Evolutionary conservation across 2,113 vertebrate species (phyloP).

Genomic region (Thamnaconus septentrionalis): DNA sequence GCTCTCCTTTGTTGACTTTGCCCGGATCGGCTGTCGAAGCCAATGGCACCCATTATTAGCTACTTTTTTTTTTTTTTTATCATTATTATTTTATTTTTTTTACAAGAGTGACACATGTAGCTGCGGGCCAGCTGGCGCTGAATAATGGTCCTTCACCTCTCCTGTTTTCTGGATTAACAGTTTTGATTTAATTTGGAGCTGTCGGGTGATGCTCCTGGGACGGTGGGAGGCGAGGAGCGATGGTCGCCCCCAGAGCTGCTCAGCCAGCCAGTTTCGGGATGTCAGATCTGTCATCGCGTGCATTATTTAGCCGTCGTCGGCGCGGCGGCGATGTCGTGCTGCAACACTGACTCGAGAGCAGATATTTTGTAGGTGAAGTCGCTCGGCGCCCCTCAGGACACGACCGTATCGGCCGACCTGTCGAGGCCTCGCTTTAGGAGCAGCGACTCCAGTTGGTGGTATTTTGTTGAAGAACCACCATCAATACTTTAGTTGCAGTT

Average conservation of each 20-base stretch:
- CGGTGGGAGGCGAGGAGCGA: slow-evolving; percentile 29
- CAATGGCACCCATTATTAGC: slow-evolving; percentile 44
- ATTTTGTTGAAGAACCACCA: no score
- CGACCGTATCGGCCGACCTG: no score
- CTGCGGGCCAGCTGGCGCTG: slow-evolving; percentile 38
- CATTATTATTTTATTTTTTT: no score
- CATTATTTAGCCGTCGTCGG: not conserved
- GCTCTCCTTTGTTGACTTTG: slow-evolving; percentile 63
- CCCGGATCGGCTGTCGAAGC: slow-evolving; percentile 37
- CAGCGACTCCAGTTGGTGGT: no score
- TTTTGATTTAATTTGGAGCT: slow-evolving; percentile 42
- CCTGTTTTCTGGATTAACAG: slow-evolving; percentile 31
- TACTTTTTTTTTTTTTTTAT: slow-evolving; percentile 34
- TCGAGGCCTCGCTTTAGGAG: no score
- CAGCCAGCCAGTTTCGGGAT: slow-evolving; percentile 12
- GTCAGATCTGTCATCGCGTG: slow-evolving; percentile 12
- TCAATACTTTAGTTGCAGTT: no score
- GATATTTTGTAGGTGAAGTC: no score
- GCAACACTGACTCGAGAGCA: no score
- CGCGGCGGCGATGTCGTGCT: no score
- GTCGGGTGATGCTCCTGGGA: not conserved
- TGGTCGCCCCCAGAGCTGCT: slow-evolving; percentile 12
- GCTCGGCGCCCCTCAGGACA: no score
- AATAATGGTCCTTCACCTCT: slow-evolving; percentile 38
- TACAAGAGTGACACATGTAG: slow-evolving; percentile 51